Evolutionary conservation across 1,140 invertebrate species (phyloP).

Genomic region (Dendrolimus punctatus): DNA sequence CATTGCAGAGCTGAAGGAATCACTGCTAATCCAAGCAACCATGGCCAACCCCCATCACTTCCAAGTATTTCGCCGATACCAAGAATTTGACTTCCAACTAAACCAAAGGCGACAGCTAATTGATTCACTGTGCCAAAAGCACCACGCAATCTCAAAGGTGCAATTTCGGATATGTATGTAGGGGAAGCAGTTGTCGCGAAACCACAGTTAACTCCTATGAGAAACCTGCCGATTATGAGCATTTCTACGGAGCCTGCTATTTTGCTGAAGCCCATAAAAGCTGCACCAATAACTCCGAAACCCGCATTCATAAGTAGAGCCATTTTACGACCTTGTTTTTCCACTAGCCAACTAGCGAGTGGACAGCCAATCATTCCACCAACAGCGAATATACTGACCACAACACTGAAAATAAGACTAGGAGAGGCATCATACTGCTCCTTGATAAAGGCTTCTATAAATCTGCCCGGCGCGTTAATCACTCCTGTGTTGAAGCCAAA

Average conservation of each 20-base stretch:
- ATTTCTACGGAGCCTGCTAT: conserved; percentile 54
- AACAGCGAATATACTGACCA: conserved; percentile 95
- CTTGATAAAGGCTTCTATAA: conserved; percentile 95
- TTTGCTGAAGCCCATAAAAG: conserved; percentile 63
- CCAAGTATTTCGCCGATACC: conserved; percentile 90
- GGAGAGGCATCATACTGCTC: conserved; percentile 82
- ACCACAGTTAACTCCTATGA: conserved; percentile 73
- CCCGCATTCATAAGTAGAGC: conserved; percentile 55
- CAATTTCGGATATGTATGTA: conserved; percentile 95
- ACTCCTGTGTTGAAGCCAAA: conserved; percentile 99
- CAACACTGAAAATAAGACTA: conserved; percentile 88
- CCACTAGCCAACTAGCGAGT: conserved; percentile 88
- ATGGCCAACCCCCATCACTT: conserved; percentile 88
- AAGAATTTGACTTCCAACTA: conserved; percentile 88
- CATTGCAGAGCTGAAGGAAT: conserved; percentile 88
- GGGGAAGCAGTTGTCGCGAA: conserved; percentile 92
- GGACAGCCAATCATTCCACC: conserved; percentile 97
- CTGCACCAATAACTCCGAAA: conserved; percentile 51
- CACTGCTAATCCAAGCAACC: conserved; percentile 86
- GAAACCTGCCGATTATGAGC: conserved; percentile 64
- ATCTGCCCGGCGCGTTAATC: conserved; percentile 95
- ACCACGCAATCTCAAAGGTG: conserved; percentile 88
- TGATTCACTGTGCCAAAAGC: conserved; percentile 92
- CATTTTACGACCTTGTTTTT: conserved; percentile 53
- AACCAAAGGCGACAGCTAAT: conserved; percentile 88